Base-by-base conservation (phyloP, 53 echinoderm and acorn worm genomes). In the Antedon mediterranea region DNA sequence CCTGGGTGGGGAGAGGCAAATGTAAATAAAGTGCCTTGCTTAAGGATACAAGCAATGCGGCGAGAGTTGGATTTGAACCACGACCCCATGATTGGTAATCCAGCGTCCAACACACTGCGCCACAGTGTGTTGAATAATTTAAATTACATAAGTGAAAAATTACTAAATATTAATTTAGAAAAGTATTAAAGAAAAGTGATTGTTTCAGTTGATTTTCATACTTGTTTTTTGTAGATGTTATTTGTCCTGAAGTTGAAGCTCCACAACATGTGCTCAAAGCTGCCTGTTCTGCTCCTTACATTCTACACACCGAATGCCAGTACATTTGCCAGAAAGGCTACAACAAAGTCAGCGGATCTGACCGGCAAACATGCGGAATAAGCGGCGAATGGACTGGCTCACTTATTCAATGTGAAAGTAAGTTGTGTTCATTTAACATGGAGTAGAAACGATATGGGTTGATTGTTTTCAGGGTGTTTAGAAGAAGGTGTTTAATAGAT, bases 381-480 rank as follows among this genome's bases (percentile, higher is more conserved):
- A 71, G 81, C 32, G 85, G 85, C 4, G 32, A 70, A 7, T 94
- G 94, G 94, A 80, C 87, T 8, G 94, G 94, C 26, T 73, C 70
- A 20, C 73, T 74, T 0, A 79, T 91, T 20, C 32, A 87, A 32
- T 94, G 94, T 77, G 72, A 86, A 33, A 82, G 94, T 94, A 87
- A 82, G 84, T 31, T 71, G 27, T 30, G 78, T 78, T 43, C 2
- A 15, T 28, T 20, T 0, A 30, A 43, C n/a, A n/a, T n/a, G n/a
- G n/a, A n/a, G n/a, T n/a, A n/a, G n/a, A n/a, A n/a, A n/a, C n/a
- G n/a, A n/a, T n/a, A n/a, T n/a, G n/a, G n/a, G n/a, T n/a, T n/a
- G n/a, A n/a, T n/a, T 76, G 27, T 4, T 3, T 1, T 77, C 29
- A 13, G 43, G 15, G 27, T 76, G 77, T 29, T 43, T 33, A 32